These are phyloP conservation scores for Temnothorax unifasciatus DNA, from an alignment of 2,888 invertebrate species.

Conservation along the genomic window DNA sequence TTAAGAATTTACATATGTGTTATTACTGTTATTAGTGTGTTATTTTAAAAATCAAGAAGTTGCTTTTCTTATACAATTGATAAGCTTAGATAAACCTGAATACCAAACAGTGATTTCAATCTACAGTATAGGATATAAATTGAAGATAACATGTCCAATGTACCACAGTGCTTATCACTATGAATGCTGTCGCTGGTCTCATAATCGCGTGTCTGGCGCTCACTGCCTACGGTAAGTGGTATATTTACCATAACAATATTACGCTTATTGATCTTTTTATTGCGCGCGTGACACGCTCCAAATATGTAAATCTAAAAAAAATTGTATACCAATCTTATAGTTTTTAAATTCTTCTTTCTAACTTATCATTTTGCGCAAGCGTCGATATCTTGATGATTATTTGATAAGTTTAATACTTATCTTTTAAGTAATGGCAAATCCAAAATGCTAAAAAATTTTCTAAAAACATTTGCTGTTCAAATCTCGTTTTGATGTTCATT, in stretches of 20 bases:
- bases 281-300: not conserved
- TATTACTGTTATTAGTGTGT: no score
- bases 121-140: slow-evolving; percentile 9
- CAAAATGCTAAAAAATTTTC: not conserved
- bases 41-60: not conserved
- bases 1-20: no score
- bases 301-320: not conserved
- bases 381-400: not conserved
- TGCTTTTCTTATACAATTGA: not conserved
- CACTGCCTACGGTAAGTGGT: slow-evolving; percentile 3
- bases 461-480: not conserved
- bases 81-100: slow-evolving; percentile 17
- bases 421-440: not conserved
- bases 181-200: slow-evolving; percentile 20
- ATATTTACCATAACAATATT: not conserved
- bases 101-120: slow-evolving; percentile 3
- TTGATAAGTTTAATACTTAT: not conserved
- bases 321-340: not conserved
- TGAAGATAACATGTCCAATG: slow-evolving; percentile 13
- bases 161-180: slow-evolving; percentile 19
- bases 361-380: not conserved
- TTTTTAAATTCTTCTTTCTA: not conserved
- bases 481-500: not conserved
- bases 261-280: not conserved
- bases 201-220: slow-evolving; percentile 14